phyloP scores from a whole-genome alignment of 2,888 invertebrate species.

The Chymomyza procnemis region DNA sequence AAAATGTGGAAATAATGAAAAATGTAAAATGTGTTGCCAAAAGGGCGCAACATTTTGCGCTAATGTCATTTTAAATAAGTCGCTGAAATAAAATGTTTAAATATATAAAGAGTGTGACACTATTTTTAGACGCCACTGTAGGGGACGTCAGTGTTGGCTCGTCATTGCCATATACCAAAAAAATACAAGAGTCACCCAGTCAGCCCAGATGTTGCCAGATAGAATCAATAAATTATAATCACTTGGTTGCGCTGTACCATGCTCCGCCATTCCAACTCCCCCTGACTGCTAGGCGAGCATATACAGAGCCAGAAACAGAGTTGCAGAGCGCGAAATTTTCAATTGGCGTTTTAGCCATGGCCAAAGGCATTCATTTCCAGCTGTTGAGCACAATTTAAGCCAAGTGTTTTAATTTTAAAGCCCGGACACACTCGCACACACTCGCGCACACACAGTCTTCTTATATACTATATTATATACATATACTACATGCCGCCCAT shows the following conservation, averaged over 20 bases:
- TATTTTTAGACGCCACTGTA: constrained; percentile 3
- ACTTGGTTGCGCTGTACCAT: constrained; percentile 16
- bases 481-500: constrained; percentile 7
- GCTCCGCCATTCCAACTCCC: neutral
- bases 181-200: neutral
- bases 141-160: constrained; percentile 1
- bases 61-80: constrained; percentile 29
- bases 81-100: constrained; percentile 3
- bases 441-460: constrained; percentile 15
- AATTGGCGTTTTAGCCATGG: constrained; percentile 15
- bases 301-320: neutral
- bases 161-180: neutral
- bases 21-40: constrained; percentile 53
- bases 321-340: neutral
- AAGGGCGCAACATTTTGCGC: constrained; percentile 41
- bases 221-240: constrained; percentile 61
- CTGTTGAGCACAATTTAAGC: constrained; percentile 67
- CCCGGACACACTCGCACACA: neutral
- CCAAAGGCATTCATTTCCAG: constrained; percentile 49
- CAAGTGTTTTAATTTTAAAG: constrained; percentile 60
- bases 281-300: neutral
- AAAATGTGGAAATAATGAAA: constrained; percentile 60
- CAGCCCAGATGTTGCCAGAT: constrained; percentile 43
- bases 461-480: neutral
- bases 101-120: neutral